Evolutionary conservation across 2,888 invertebrate species (phyloP), one percentile per base, ranked within the genome.

Genomic region (Netelia melanura): DNA sequence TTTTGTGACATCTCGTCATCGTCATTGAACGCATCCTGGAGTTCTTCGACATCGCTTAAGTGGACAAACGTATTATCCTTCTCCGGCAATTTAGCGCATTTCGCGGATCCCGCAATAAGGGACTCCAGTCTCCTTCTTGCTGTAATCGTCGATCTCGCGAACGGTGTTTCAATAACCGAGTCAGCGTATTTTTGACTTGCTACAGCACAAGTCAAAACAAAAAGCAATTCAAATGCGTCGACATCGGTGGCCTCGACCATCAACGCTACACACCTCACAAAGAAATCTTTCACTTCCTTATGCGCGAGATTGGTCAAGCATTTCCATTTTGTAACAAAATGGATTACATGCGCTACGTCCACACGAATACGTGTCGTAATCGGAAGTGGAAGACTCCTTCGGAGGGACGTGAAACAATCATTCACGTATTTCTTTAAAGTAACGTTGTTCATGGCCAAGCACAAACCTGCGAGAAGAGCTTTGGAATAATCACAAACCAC

Each of bases 341-440:
- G 81, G 3, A 87, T 78, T n/a, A 84, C 62, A 48, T 87, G 86
- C 9, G 85, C 85, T 2, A 87, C 82, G 43, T 87, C 83, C 3
- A 86, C 74, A 11, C 81, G 56, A n/a, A 86, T 77, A 23, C 68
- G 62, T 43, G 81, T 76, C 5, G 25, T 54, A 14, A 58, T 58
- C 3, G 78, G 25, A 14, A 48, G 44, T 25, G 43, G 62, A 11
- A 25, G 23, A 58, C 9, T 43, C 11, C 58, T 5, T 17, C 14
- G 17, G 30, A 44, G 14, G 14, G 17, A 17, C 6, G n/a, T n/a
- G 67, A 75, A 67, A 11, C 44, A 5, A 10, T 71, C 23, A 10
- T 56, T 62, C 6, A 87, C 62, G 44, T 85, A 87, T 11, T 56
- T 23, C 43, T 74, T 82, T 21, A 86, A 43, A 0, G 76, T 70